Conservation (phyloP, 2,888 invertebrate species). For the Diadegma fenestrale region DNA sequence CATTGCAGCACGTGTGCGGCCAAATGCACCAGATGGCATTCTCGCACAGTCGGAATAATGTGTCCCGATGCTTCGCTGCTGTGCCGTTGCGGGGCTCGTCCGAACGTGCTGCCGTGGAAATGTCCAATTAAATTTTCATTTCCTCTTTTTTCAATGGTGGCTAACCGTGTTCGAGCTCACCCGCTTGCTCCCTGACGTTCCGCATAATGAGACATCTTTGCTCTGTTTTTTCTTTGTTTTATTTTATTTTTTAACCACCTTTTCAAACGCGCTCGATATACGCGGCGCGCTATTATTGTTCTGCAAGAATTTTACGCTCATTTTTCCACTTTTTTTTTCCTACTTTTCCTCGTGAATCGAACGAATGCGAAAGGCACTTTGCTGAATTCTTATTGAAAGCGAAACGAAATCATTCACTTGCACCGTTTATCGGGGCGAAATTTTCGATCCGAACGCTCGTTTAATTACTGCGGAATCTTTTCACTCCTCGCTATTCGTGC, state of each 20-base stretch:
- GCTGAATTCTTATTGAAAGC: slow-evolving; percentile 8
- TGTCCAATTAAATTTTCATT: slow-evolving; percentile 68
- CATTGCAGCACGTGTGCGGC: slow-evolving; percentile 56
- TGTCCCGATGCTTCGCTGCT: slow-evolving; percentile 55
- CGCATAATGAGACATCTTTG: slow-evolving; percentile 49
- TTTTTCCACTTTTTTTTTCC: not conserved
- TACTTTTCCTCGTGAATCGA: not conserved
- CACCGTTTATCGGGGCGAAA: not conserved
- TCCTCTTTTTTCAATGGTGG: slow-evolving; percentile 58
- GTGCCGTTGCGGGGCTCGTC: slow-evolving; percentile 53
- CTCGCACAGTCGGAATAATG: slow-evolving; percentile 62
- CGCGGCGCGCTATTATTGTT: not conserved
- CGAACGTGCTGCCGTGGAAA: slow-evolving; percentile 65
- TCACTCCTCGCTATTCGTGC: not conserved
- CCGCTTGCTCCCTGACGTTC: slow-evolving; percentile 29
- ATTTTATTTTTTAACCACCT: slow-evolving; percentile 20
- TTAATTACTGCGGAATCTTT: slow-evolving; percentile 9
- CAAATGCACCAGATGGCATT: slow-evolving; percentile 64
- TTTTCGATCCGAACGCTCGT: not conserved
- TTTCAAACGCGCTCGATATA: slow-evolving; percentile 30
- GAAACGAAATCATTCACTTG: not conserved
- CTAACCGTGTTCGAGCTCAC: slow-evolving; percentile 34
- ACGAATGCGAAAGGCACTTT: slow-evolving; percentile 7
- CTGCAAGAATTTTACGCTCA: not conserved
- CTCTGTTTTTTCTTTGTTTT: slow-evolving; percentile 18